Evolutionary conservation across 2,797 vertebrate species (phyloP).

Genomic region (Danio kyathit): DNA sequence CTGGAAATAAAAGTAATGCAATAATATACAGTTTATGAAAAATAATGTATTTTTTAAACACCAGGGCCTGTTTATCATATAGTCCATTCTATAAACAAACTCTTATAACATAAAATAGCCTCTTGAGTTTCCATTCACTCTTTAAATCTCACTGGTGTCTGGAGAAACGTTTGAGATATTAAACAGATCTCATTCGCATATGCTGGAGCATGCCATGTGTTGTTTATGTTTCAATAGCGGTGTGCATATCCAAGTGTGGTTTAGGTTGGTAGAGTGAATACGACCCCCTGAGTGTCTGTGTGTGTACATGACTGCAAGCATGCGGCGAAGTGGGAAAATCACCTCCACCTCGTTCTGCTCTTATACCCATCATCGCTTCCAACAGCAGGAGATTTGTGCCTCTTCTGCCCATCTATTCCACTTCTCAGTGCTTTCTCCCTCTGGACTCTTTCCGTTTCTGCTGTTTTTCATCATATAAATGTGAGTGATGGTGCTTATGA

Average conservation of each 20-base stretch:
- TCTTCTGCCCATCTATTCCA: conserved; percentile 21
- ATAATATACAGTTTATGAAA: too few relatives aligned
- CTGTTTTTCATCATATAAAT: conserved; percentile 25
- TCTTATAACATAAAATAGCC: too few relatives aligned
- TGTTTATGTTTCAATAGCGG: background rate
- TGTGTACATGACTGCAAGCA: conserved; percentile 29
- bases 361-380: conserved; percentile 38
- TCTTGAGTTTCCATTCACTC: background rate
- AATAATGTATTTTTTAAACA: too few relatives aligned
- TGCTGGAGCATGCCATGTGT: background rate
- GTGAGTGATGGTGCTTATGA: conserved; percentile 20
- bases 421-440: conserved; percentile 24
- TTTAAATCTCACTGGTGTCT: background rate
- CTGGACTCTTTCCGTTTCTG: conserved; percentile 8
- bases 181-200: background rate
- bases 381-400: conserved; percentile 40
- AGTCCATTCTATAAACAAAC: too few relatives aligned
- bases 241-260: conserved; percentile 10
- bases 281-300: background rate
- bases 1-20: too few relatives aligned
- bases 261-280: conserved; percentile 1
- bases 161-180: background rate
- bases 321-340: conserved; percentile 36
- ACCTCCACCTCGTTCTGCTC: conserved; percentile 18
- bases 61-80: too few relatives aligned